phyloP scores from a whole-genome alignment of 2,888 invertebrate species.

The Spialia ferax region DNA sequence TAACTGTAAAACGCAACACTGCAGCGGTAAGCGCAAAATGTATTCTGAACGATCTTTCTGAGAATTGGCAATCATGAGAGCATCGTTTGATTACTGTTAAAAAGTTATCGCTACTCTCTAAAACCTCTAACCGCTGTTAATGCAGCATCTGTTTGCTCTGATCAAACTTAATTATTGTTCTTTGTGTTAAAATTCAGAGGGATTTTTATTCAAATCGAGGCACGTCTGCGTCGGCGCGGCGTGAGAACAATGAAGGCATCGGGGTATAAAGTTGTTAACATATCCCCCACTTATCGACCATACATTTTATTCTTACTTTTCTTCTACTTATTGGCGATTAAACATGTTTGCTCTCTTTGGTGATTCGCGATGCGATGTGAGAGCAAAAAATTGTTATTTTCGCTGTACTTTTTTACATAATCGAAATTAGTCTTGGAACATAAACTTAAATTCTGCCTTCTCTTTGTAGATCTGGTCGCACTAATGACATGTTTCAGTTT shows the following conservation, averaged over 20 bases:
- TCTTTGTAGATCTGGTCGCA: too few relatives aligned
- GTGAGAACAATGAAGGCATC: conserved; percentile 59
- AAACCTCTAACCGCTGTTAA: not conserved
- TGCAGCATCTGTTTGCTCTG: conserved; percentile 48
- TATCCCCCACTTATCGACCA: conserved; percentile 42
- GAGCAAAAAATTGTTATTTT: not conserved
- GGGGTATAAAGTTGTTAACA: conserved; percentile 63
- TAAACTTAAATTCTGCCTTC: too few relatives aligned
- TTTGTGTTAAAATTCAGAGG: conserved; percentile 78
- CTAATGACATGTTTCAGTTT: too few relatives aligned
- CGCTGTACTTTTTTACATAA: not conserved
- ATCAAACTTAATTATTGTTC: conserved; percentile 82
- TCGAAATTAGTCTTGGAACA: too few relatives aligned
- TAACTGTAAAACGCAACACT: too few relatives aligned
- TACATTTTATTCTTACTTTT: conserved; percentile 37
- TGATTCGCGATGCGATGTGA: not conserved
- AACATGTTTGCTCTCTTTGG: conserved; percentile 29
- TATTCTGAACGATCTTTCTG: too few relatives aligned
- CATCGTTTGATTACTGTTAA: too few relatives aligned
- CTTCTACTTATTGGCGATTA: conserved; percentile 18
- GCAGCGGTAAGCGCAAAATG: too few relatives aligned
- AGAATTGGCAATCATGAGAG: too few relatives aligned
- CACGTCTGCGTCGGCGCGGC: conserved; percentile 61
- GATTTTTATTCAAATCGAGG: conserved; percentile 73
- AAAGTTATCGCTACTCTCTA: not conserved